phyloP scores from a whole-genome alignment of 2,797 vertebrate species.

The Serranus cabrilla region DNA sequence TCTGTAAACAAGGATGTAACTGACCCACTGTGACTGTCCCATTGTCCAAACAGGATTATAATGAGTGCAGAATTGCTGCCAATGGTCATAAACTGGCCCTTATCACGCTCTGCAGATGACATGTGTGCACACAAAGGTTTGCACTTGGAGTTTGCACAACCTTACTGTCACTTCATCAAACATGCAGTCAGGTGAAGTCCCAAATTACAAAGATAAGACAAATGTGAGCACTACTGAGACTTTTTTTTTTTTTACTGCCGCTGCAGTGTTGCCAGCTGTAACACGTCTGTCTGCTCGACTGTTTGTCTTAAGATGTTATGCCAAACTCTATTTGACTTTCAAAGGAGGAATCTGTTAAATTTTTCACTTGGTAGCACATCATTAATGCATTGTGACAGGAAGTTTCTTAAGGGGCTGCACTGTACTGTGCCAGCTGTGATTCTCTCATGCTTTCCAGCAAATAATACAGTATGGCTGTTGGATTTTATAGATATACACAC shows the following conservation, averaged over 20 bases:
- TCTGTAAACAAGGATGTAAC: constrained; percentile 68
- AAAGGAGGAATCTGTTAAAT: constrained; percentile 45
- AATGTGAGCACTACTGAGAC: neutral
- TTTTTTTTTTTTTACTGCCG: neutral
- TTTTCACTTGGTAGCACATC: constrained; percentile 45
- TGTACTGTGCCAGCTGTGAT: constrained; percentile 26
- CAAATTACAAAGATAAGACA: constrained; percentile 36
- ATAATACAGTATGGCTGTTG: neutral
- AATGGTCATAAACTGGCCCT: constrained; percentile 55
- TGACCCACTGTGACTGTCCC: constrained; percentile 53
- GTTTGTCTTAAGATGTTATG: constrained; percentile 55
- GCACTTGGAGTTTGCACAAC: constrained; percentile 54
- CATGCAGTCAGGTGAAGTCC: constrained; percentile 21
- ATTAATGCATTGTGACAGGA: constrained; percentile 52
- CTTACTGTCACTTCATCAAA: constrained; percentile 49
- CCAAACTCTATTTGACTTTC: constrained; percentile 55
- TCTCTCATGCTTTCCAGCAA: neutral
- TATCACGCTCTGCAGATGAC: constrained; percentile 71
- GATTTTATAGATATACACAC: neutral
- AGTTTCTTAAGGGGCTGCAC: constrained; percentile 17
- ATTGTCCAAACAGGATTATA: constrained; percentile 75
- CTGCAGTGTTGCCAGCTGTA: constrained; percentile 4
- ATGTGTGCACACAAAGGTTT: constrained; percentile 46
- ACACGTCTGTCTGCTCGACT: constrained; percentile 34
- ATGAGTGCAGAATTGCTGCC: constrained; percentile 56